Percentiles rank a stretch among this genome's conserved stretches.
These are phyloP conservation scores for Polydesmus complanatus DNA, from an alignment of 2,888 invertebrate genomes.

Conservation along the genomic window DNA sequence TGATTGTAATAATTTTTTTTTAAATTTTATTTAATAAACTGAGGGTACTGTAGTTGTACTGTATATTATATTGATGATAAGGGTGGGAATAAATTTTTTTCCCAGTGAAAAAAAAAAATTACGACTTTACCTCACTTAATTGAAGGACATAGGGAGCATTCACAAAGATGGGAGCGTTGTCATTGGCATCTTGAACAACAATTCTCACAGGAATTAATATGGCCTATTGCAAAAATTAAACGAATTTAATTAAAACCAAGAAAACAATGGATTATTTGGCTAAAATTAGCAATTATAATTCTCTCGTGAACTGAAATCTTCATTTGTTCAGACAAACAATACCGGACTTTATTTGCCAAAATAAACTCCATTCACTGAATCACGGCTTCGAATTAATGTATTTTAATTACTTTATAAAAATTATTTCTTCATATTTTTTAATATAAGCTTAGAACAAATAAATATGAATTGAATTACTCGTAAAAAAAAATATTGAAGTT, in stretches of 20 bases:
- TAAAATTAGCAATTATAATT: too few relatives aligned
- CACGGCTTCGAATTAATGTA: too few relatives aligned
- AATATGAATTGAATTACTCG: too few relatives aligned
- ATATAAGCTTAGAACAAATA: too few relatives aligned
- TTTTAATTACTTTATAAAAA: too few relatives aligned
- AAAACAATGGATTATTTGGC: neutral
- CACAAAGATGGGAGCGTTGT: slow-evolving; percentile 11
- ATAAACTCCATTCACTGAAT: too few relatives aligned
- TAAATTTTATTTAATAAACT: neutral
- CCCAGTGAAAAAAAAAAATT: neutral
- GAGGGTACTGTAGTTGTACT: too few relatives aligned
- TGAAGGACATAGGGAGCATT: slow-evolving; percentile 12
- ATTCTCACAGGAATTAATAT: slow-evolving; percentile 13
- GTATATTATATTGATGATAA: neutral
- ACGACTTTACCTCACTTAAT: slow-evolving; percentile 10
- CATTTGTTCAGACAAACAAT: too few relatives aligned
- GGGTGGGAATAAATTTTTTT: neutral
- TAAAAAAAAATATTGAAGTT: too few relatives aligned
- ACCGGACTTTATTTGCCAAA: too few relatives aligned
- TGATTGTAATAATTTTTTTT: neutral
- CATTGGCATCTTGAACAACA: slow-evolving; percentile 15
- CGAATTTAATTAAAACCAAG: neutral
- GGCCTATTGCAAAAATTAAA: slow-evolving; percentile 5
- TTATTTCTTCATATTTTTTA: too few relatives aligned
- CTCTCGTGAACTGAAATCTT: too few relatives aligned